These are phyloP conservation scores for Caenorhabditis macrosperma DNA, from an alignment of 2,888 invertebrate genomes.

Conservation along the genomic window DNA sequence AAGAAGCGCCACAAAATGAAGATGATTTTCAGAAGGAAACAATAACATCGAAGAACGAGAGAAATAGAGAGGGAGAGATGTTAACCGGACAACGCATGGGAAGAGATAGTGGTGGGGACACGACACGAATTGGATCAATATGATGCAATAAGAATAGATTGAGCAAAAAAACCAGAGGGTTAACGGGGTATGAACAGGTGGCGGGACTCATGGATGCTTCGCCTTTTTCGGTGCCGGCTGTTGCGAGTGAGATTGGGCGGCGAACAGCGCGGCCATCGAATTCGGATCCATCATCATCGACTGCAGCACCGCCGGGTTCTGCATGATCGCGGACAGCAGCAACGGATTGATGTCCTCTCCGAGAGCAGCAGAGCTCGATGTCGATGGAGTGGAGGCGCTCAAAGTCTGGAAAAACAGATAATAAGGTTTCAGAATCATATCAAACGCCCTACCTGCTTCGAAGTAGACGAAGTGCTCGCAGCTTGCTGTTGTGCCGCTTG, in stretches of 20 bases:
- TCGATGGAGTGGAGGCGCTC: slow-evolving; percentile 25
- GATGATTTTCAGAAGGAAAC: background rate
- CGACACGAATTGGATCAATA: slow-evolving; percentile 38
- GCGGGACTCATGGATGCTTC: slow-evolving; percentile 38
- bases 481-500: too few species aligned
- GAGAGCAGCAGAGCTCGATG: slow-evolving; percentile 18
- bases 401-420: slow-evolving; percentile 8
- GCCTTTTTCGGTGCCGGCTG: slow-evolving; percentile 45
- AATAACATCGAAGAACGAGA: background rate
- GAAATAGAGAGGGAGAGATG: background rate
- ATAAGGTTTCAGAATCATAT: background rate
- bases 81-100: slow-evolving; percentile 1
- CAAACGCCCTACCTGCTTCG: slow-evolving; percentile 17
- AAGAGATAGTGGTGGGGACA: background rate
- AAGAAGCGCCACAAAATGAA: slow-evolving; percentile 13
- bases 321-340: slow-evolving; percentile 34
- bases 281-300: slow-evolving; percentile 46
- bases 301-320: slow-evolving; percentile 60
- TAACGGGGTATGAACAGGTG: background rate
- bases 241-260: slow-evolving; percentile 31
- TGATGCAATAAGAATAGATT: slow-evolving; percentile 22
- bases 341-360: slow-evolving; percentile 62
- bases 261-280: slow-evolving; percentile 4
- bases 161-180: slow-evolving; percentile 29
- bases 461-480: slow-evolving; percentile 23